A percentile compares a stretch with the other conserved stretches of the same genome.
These are phyloP conservation scores for Drosophila guanche DNA, from an alignment of 1,140 invertebrate species.

Conservation along the genomic window DNA sequence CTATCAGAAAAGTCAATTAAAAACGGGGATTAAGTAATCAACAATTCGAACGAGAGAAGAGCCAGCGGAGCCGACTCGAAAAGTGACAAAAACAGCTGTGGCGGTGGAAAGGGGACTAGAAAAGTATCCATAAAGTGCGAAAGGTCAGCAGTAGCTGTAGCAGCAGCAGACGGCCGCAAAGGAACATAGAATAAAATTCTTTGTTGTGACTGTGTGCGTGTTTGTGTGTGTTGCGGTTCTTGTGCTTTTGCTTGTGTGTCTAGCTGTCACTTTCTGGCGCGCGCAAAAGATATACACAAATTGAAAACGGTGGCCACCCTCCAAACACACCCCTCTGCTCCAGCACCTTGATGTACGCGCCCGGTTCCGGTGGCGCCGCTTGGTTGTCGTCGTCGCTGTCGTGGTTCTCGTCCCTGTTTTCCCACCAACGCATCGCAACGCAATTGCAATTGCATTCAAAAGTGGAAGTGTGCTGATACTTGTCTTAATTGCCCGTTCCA, in stretches of 20 bases:
- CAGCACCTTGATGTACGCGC: constrained; percentile 59
- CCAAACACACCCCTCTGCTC: constrained; percentile 17
- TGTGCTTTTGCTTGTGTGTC: constrained; percentile 49
- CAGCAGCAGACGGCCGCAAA: constrained; percentile 46
- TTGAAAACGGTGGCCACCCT: constrained; percentile 49
- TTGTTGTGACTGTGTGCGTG: constrained; percentile 42
- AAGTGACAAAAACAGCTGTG: constrained; percentile 52
- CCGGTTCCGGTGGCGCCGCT: constrained; percentile 70
- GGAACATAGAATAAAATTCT: constrained; percentile 52
- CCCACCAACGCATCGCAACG: constrained; percentile 42
- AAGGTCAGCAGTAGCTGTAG: constrained; percentile 67
- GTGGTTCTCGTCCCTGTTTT: constrained; percentile 28
- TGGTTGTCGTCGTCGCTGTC: constrained; percentile 21
- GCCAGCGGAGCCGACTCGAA: neutral
- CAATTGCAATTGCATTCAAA: constrained; percentile 24
- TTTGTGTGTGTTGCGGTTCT: constrained; percentile 28
- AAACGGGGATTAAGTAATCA: constrained; percentile 16
- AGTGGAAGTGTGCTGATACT: too few relatives aligned
- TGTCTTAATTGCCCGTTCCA: too few relatives aligned
- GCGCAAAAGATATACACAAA: constrained; percentile 69
- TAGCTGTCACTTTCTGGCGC: constrained; percentile 77
- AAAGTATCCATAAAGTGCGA: constrained; percentile 76
- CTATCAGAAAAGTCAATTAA: constrained; percentile 28
- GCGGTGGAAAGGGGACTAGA: constrained; percentile 51
- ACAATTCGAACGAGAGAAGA: constrained; percentile 13